A percentile compares a stretch with the other conserved stretches of the same genome.
phyloP scores from a whole-genome alignment of 1,140 invertebrate genomes.

The Pseudomyrmex gracilis region DNA sequence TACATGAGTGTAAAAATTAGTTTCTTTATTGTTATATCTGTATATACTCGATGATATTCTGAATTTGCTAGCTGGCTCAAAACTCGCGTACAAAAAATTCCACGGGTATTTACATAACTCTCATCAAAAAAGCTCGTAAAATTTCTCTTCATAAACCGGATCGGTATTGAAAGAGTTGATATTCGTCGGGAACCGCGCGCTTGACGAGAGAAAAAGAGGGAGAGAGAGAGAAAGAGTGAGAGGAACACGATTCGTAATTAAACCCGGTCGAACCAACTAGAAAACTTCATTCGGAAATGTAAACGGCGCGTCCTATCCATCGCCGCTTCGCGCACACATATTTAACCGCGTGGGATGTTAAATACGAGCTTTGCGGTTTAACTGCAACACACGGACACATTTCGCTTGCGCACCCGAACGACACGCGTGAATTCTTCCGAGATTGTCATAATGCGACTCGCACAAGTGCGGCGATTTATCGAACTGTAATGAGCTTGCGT shows the following conservation, averaged over 20 bases:
- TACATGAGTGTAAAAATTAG: not conserved
- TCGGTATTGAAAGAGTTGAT: not conserved
- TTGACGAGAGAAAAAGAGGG: not conserved
- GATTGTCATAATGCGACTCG: conserved; percentile 38
- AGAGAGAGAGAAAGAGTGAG: no score
- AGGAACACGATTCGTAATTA: not conserved
- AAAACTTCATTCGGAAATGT: conserved; percentile 35
- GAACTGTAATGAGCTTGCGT: conserved; percentile 44
- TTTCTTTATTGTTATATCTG: conserved; percentile 1
- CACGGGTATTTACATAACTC: not conserved
- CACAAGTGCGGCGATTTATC: conserved; percentile 50
- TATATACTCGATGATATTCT: not conserved
- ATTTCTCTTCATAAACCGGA: not conserved
- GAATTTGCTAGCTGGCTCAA: no score
- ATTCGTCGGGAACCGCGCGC: not conserved
- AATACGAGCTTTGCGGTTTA: conserved; percentile 3
- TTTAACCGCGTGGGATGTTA: conserved; percentile 21
- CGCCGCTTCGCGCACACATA: not conserved
- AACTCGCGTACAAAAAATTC: not conserved
- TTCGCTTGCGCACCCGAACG: conserved; percentile 23
- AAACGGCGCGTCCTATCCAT: not conserved
- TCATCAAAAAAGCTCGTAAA: not conserved
- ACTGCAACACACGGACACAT: not conserved
- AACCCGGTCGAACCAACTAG: not conserved
- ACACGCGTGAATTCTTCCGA: conserved; percentile 46